phyloP scores from a whole-genome alignment of 2,113 vertebrate genomes.

The Verasper variegatus region DNA sequence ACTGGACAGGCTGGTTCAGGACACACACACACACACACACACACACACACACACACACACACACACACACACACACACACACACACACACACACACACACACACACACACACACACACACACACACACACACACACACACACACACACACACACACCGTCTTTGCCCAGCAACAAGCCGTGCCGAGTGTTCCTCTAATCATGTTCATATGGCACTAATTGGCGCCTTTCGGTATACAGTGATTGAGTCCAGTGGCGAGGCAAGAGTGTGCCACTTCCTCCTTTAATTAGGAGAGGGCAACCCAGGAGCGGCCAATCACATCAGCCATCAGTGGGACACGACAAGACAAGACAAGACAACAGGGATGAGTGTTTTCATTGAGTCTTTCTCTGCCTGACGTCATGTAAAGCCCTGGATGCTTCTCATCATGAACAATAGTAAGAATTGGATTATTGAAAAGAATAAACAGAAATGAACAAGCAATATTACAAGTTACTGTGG shows the following conservation, averaged over 20 bases:
- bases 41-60: constrained; percentile 25
- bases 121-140: too few relatives aligned
- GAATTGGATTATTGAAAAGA: not conserved
- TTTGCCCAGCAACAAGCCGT: constrained; percentile 66
- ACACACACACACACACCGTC: constrained; percentile 18
- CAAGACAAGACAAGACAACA: constrained; percentile 14
- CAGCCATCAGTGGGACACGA: constrained; percentile 38
- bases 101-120: constrained; percentile 21
- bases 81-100: constrained; percentile 11
- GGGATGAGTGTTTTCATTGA: not conserved
- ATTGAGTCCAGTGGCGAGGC: constrained; percentile 66
- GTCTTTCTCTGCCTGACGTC: not conserved
- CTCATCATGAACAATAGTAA: not conserved
- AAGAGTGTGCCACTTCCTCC: constrained; percentile 65
- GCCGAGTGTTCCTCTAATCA: constrained; percentile 64
- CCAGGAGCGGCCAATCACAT: constrained; percentile 56
- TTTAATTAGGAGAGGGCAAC: constrained; percentile 66
- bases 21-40: constrained; percentile 2
- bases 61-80: constrained; percentile 32
- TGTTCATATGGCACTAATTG: constrained; percentile 71
- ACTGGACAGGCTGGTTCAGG: constrained; percentile 63
- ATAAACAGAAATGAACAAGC: not conserved
- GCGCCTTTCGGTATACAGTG: constrained; percentile 69
- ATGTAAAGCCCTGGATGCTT: constrained; percentile 2
- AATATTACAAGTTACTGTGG: not conserved